Evolutionary conservation across 2,797 vertebrate species (phyloP), one percentile per base, ranked within the genome.

Genomic region (Decapterus maruadsi): DNA sequence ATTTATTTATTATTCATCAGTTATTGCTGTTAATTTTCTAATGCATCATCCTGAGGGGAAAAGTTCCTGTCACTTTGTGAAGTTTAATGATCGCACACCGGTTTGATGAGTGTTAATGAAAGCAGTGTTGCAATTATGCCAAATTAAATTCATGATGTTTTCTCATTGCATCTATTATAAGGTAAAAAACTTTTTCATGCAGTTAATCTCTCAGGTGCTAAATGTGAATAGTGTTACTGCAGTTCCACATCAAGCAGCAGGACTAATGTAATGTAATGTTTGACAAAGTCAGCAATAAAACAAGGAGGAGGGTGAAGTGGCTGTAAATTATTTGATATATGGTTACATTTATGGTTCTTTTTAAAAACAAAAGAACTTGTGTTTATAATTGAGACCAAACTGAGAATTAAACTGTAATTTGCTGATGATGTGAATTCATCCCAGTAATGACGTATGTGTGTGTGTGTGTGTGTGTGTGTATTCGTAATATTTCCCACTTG

Each of bases 371-470:
- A 72, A 50, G 34, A 85, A 81, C 63, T 80, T 4, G 31, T 67
- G 62, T 64, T 69, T 66, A 86, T 77, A 66, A 88, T 87, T 75
- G 81, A 64, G 46, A 31, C 54, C 76, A 76, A 72, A 83, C 77
- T 76, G 62, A 53, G 75, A 86, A 84, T 82, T 75, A 78, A 85
- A 89, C 71, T 73, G 67, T 87, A 69, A 88, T 91, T 91, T 90
- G 64, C 86, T 78, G 81, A 90, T 88, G 82, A 84, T 86, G 81
- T 83, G 78, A 89, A 87, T 87, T 86, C 64, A 73, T 82, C 81
- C 78, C 68, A 85, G 83, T 84, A 85, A 90, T 89, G 81, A 86
- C 22, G 55, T n/a, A n/a, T n/a, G n/a, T n/a, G n/a, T n/a, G n/a
- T n/a, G n/a, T 51, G 20, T 67, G 43, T 66, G 19, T 29, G 46